phyloP scores from a whole-genome alignment of 2,797 vertebrate genomes.

The Sebastes diaconus region DNA sequence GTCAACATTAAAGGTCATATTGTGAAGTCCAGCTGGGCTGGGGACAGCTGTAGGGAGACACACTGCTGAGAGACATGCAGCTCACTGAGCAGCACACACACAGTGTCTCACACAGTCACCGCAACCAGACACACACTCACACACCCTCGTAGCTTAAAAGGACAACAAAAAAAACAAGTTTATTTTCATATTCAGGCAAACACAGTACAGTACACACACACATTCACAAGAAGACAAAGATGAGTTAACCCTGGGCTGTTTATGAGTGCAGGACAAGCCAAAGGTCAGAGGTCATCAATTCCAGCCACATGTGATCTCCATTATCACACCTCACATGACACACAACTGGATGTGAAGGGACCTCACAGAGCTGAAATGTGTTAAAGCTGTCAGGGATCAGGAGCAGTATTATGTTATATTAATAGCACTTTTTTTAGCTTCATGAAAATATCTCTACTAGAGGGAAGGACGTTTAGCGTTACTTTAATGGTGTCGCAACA shows the following conservation, averaged over 20 bases:
- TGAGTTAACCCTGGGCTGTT: constrained; percentile 37
- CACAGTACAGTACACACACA: not conserved
- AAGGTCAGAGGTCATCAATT: constrained; percentile 51
- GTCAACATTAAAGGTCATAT: constrained; percentile 47
- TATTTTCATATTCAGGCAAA: not conserved
- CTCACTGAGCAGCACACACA: constrained; percentile 42
- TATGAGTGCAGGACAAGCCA: constrained; percentile 23
- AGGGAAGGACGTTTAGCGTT: too few relatives aligned
- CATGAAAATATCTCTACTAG: not conserved
- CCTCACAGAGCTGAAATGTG: constrained; percentile 26
- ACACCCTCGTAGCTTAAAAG: not conserved
- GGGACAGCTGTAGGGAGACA: constrained; percentile 63
- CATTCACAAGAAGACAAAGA: not conserved
- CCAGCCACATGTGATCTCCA: constrained; percentile 48
- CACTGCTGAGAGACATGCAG: constrained; percentile 48
- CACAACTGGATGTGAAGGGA: constrained; percentile 8
- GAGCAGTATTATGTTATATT: not conserved
- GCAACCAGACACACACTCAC: not conserved
- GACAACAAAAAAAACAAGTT: constrained; percentile 4
- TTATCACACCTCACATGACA: constrained; percentile 25
- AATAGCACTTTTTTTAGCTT: not conserved
- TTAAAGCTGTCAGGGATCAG: constrained; percentile 10
- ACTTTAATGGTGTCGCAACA: constrained; percentile 23
- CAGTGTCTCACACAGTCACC: not conserved
- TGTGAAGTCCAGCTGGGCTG: constrained; percentile 44